Evolutionary conservation across 2,888 invertebrate genomes (phyloP).

Genomic region (Belgica antarctica): DNA sequence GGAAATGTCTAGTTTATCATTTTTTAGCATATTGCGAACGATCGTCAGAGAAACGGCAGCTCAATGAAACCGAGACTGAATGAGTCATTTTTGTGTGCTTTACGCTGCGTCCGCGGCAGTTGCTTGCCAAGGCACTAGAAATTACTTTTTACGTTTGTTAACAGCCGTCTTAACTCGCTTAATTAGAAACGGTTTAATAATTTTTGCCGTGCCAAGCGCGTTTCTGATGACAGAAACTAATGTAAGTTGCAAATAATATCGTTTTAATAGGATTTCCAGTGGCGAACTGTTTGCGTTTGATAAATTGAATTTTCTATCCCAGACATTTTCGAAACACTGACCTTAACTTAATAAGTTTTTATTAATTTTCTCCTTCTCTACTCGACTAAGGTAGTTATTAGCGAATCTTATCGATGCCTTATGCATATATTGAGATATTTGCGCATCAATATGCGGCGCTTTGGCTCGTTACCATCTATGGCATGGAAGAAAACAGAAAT

Average conservation of each 20-base stretch:
- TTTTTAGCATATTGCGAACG: background rate
- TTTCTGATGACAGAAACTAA: slow-evolving; percentile 21
- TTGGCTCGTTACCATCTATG: too few species aligned
- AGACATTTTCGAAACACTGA: slow-evolving; percentile 1
- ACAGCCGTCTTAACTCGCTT: background rate
- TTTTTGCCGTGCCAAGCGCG: background rate
- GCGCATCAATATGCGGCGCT: background rate
- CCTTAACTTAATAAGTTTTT: slow-evolving; percentile 13
- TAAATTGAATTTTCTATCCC: background rate
- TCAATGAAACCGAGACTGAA: background rate
- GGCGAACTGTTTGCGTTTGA: slow-evolving; percentile 2
- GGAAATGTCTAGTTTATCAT: slow-evolving; percentile 16
- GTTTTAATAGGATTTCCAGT: slow-evolving; percentile 15
- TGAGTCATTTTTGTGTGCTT: background rate
- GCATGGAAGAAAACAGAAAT: background rate
- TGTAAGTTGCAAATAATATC: too few species aligned
- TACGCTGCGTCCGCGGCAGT: too few species aligned
- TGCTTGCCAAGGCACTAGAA: background rate
- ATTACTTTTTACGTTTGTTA: background rate
- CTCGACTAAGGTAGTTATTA: slow-evolving; percentile 8
- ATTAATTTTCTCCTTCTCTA: background rate
- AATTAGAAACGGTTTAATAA: slow-evolving; percentile 30
- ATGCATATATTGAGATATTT: slow-evolving; percentile 30
- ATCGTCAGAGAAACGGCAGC: slow-evolving; percentile 19
- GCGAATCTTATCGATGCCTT: slow-evolving; percentile 17